Base-by-base conservation (phyloP, 2,797 vertebrate genomes). In the Sphaeramia orbicularis region DNA sequence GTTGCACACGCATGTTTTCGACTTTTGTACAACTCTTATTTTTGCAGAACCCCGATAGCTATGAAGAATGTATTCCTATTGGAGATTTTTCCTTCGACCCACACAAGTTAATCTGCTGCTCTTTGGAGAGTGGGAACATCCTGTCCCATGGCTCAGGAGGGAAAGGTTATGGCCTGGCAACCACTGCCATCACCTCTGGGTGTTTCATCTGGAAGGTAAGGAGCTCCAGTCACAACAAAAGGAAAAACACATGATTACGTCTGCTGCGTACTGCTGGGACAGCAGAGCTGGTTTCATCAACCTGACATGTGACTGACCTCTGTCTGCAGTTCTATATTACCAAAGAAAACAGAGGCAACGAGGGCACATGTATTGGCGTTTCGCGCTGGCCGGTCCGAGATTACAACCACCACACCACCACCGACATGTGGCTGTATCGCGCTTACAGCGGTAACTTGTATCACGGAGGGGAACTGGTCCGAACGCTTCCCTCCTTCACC, bases 401-500 rank as follows among this genome's bases (percentile, higher is more conserved):
- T 83, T 94, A 93, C 84, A 95, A 95, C 89, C 94, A 95, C 64
- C 94, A 95, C 19, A 95, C 94, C 72, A 95, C 94, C 73, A 94
- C 93, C 0, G 94, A 95, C 84, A 95, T 95, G 95, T 95, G 95
- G 95, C 87, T 95, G 71, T 95, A 95, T 74, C 93, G 95, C 0
- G 95, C 95, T 15, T 95, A 95, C 59, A 95, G 94, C 11, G 95
- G 95, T 24, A 95, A 94, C 74, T 87, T 95, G 61, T 95, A 95
- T 76, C 95, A 95, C 2, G 91, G 94, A 13, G 95, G 95, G 1
- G 95, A 95, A 40, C 90, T 95, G 54, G 91, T 93, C 32, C 91
- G 93, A 10, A 92, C 92, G 0, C 89, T 95, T 75, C 94, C 94
- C 9, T 94, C 94, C 47, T 95, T 95, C 60, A 95, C 93, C 53